Evolutionary conservation across 2,113 vertebrate genomes (phyloP).

Genomic region (Anoplopoma fimbria): DNA sequence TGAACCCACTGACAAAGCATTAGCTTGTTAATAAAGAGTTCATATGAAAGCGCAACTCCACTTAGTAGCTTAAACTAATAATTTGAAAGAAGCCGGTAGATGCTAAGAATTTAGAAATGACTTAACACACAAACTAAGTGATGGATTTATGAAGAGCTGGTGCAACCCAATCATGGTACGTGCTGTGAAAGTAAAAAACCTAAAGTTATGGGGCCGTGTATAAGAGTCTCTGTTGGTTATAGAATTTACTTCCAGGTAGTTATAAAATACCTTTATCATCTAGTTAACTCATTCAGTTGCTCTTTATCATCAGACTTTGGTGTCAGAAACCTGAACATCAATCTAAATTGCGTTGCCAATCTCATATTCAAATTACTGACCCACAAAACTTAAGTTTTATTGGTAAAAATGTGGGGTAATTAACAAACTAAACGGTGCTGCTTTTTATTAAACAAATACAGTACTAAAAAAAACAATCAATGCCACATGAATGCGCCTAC

Average conservation of each 20-base stretch:
- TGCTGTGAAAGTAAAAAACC: neutral
- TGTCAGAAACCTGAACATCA: slow-evolving; percentile 17
- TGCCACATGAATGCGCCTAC: slow-evolving; percentile 52
- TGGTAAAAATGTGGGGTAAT: slow-evolving; percentile 54
- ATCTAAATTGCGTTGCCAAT: neutral
- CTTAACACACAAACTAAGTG: neutral
- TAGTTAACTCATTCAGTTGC: slow-evolving; percentile 11
- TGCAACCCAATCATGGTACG: slow-evolving; percentile 1
- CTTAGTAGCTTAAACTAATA: neutral
- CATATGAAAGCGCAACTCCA: neutral
- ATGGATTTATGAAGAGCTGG: slow-evolving; percentile 12
- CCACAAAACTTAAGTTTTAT: slow-evolving; percentile 20
- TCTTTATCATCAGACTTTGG: slow-evolving; percentile 7
- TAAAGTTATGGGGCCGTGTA: neutral
- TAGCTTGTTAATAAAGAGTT: neutral
- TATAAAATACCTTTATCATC: neutral
- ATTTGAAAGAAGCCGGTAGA: neutral
- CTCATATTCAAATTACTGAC: slow-evolving; percentile 25
- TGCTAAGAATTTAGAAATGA: neutral
- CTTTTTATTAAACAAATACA: slow-evolving; percentile 65
- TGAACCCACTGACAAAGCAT: neutral
- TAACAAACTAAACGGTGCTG: slow-evolving; percentile 68
- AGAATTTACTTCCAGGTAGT: slow-evolving; percentile 5
- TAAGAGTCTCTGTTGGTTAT: neutral
- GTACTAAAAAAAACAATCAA: slow-evolving; percentile 64